These are phyloP conservation scores for Noctuana brunneofusca DNA, from an alignment of 2,888 invertebrate species.

Conservation along the genomic window DNA sequence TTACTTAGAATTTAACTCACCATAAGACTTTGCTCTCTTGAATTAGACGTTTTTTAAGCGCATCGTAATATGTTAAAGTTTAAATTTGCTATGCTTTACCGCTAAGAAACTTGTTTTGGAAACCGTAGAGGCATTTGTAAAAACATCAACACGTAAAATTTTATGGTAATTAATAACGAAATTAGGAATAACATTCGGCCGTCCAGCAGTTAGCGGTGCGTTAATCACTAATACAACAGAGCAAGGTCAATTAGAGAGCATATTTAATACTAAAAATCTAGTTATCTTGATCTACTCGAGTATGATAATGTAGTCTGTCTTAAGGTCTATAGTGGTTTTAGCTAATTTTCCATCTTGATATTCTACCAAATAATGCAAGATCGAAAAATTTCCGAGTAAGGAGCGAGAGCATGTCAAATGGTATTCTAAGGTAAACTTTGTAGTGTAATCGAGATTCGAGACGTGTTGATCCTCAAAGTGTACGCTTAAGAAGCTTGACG, in stretches of 20 bases:
- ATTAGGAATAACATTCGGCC: slow-evolving; percentile 52
- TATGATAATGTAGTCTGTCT: slow-evolving; percentile 71
- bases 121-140: slow-evolving; percentile 5
- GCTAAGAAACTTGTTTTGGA: slow-evolving; percentile 36
- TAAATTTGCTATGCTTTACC: slow-evolving; percentile 24
- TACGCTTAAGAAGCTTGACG: slow-evolving; percentile 58
- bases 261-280: slow-evolving; percentile 54
- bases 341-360: slow-evolving; percentile 66
- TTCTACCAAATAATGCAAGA: slow-evolving; percentile 52
- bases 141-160: slow-evolving; percentile 16
- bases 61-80: slow-evolving; percentile 25
- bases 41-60: slow-evolving; percentile 37
- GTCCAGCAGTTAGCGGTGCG: slow-evolving; percentile 55
- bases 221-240: slow-evolving; percentile 53
- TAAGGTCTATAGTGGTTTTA: slow-evolving; percentile 69
- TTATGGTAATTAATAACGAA: slow-evolving; percentile 35
- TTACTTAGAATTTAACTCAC: slow-evolving; percentile 64
- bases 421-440: slow-evolving; percentile 59
- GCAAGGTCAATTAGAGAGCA: slow-evolving; percentile 58
- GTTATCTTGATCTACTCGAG: slow-evolving; percentile 73
- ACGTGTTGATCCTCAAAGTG: slow-evolving; percentile 55
- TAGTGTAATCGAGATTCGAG: slow-evolving; percentile 52
- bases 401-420: slow-evolving; percentile 51
- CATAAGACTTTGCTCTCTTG: slow-evolving; percentile 59
- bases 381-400: slow-evolving; percentile 48